Percentiles rank a stretch among this genome's conserved stretches.
phyloP scores from a whole-genome alignment of 2,797 vertebrate genomes.

The Psittacula derbiana region DNA sequence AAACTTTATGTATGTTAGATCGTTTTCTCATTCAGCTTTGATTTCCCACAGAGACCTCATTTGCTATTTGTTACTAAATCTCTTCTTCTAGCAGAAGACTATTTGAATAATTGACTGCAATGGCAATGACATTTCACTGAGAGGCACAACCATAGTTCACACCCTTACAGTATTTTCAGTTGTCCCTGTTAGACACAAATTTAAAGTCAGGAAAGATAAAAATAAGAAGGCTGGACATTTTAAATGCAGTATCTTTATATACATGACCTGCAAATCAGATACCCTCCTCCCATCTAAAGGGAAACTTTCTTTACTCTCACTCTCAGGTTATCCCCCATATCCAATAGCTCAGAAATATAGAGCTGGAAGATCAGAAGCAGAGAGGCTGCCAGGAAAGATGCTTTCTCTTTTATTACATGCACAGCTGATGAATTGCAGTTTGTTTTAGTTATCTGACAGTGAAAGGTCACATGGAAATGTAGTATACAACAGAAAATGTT shows the following conservation, averaged over 20 bases:
- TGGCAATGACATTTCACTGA: neutral
- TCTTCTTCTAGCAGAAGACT: neutral
- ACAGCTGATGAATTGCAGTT: neutral
- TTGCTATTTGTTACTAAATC: neutral
- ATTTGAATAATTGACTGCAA: neutral
- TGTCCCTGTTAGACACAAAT: neutral
- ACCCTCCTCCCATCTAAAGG: neutral
- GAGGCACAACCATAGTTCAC: neutral
- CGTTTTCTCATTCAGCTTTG: neutral
- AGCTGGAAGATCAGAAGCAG: neutral
- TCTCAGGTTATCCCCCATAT: neutral
- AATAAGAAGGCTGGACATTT: neutral
- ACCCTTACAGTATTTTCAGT: neutral
- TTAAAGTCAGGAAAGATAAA: neutral
- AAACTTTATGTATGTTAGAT: accelerated
- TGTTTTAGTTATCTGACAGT: neutral
- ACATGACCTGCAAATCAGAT: neutral
- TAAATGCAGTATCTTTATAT: neutral
- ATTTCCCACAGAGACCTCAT: neutral
- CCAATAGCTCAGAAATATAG: neutral
- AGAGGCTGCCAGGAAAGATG: neutral
- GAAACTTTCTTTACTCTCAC: neutral
- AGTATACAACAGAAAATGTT: neutral
- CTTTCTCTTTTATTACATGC: neutral
- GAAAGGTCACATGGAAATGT: neutral